Evolutionary conservation across 2,888 invertebrate species (phyloP).

Genomic region (Matsumyia berberina): DNA sequence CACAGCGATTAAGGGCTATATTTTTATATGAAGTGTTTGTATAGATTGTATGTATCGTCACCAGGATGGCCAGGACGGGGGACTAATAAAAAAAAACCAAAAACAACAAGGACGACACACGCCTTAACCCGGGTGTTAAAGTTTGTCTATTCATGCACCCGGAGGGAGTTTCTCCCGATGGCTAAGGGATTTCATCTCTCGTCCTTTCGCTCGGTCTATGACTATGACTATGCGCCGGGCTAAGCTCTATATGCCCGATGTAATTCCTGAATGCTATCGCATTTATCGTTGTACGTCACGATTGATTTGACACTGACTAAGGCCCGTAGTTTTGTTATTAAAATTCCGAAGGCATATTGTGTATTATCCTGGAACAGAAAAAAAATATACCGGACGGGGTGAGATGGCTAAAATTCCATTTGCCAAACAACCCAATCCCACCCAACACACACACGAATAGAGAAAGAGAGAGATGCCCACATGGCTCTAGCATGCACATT

Average conservation of each 20-base stretch:
- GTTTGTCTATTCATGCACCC: slow-evolving; percentile 67
- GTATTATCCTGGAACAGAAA: slow-evolving; percentile 55
- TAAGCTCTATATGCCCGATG: slow-evolving; percentile 43
- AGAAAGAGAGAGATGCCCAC: not conserved
- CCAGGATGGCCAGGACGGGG: slow-evolving; percentile 21
- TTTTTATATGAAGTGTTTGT: slow-evolving; percentile 72
- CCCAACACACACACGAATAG: not conserved
- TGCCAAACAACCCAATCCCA: slow-evolving; percentile 2
- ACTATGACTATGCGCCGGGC: not conserved
- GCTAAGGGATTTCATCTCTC: slow-evolving; percentile 49
- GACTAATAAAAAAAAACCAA: slow-evolving; percentile 44
- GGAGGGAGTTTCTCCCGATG: slow-evolving; percentile 9
- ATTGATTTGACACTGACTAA: slow-evolving; percentile 72
- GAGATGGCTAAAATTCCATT: slow-evolving; percentile 34
- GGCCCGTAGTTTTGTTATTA: slow-evolving; percentile 69
- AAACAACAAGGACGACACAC: slow-evolving; percentile 33
- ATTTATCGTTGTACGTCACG: slow-evolving; percentile 70
- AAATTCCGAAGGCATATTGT: slow-evolving; percentile 72
- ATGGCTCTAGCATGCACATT: slow-evolving; percentile 7
- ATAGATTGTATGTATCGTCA: slow-evolving; percentile 59
- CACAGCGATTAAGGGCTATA: slow-evolving; percentile 72
- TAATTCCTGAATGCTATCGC: slow-evolving; percentile 63
- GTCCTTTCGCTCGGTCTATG: not conserved
- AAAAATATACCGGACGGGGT: not conserved
- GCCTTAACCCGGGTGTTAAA: slow-evolving; percentile 67